Base-by-base conservation (phyloP, 37 sponge, comb jelly and placozoan genomes). In the Cladorhizidae sp. region DNA sequence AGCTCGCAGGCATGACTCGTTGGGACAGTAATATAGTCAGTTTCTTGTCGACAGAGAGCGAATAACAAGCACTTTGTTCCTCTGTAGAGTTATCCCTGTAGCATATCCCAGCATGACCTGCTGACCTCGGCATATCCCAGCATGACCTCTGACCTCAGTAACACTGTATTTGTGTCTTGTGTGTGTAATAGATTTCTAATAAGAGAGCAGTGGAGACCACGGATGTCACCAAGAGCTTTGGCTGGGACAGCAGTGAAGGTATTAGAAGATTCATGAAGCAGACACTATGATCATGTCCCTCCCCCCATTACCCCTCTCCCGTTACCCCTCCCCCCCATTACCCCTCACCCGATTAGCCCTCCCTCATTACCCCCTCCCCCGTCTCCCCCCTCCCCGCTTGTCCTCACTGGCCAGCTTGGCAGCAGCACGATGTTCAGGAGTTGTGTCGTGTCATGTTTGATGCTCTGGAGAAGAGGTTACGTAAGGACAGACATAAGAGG, bases 351-450 rank as follows among this genome's bases (percentile, higher is more conserved):
- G 39, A 37, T 23, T 76, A 11, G 6, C 65, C 32, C 29, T 41
- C 17, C 25, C 43, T 22, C 23, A 2, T 69, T 14, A 40, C 31
- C 9, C 22, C 51, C 2, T 3, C 39, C 54, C 68, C 37, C 35
- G 38, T 45, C 32, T 50, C 33, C 43, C 57, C 56, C 36, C 50
- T 70, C 42, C 43, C 7, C 38, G 14, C 33, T 68, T 7, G 8
- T 31, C 39, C 69, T 22, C 22, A 5, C 63, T 45, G 14, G 0
- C 3, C 64, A 92, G 92, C 94, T 8, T 96, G 97, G 97, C 97
- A 96, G 69, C 97, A 96, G 64, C 97, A 96, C 70, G 97, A 96
- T 73, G 90, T 96, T 8, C 97, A 96, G 76, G 97, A 96, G 80
- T 78, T 96, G 57, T 96, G 97, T 40, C 78, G 97, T 20, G 97